Percentiles rank a stretch among this genome's conserved stretches.
These are phyloP conservation scores for Oryzias celebensis DNA, from an alignment of 2,113 vertebrate genomes.

Conservation along the genomic window DNA sequence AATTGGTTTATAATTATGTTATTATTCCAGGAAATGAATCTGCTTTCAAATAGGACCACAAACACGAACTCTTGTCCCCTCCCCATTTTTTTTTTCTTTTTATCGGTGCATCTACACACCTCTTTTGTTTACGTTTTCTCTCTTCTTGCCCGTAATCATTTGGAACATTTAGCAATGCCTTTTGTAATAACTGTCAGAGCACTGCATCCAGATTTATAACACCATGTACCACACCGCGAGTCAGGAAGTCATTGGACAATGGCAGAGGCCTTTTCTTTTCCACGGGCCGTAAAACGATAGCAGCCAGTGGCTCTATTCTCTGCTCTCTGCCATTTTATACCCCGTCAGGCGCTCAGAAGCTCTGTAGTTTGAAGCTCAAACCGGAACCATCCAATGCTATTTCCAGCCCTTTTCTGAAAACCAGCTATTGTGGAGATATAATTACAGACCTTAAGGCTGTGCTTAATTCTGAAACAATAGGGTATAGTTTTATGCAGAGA, in stretches of 20 bases:
- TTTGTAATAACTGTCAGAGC: constrained; percentile 54
- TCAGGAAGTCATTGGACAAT: constrained; percentile 75
- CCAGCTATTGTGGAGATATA: constrained; percentile 78
- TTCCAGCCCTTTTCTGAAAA: constrained; percentile 75
- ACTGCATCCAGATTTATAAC: constrained; percentile 51
- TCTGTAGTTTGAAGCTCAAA: constrained; percentile 73
- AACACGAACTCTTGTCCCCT: constrained; percentile 17
- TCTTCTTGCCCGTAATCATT: constrained; percentile 22
- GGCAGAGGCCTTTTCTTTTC: constrained; percentile 61
- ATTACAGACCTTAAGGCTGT: constrained; percentile 78
- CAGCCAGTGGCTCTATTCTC: constrained; percentile 71
- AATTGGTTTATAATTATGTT: constrained; percentile 57
- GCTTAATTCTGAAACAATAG: constrained; percentile 85
- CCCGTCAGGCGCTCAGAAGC: constrained; percentile 66
- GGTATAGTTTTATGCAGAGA: constrained; percentile 77
- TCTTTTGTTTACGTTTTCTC: constrained; percentile 31
- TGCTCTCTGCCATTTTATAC: constrained; percentile 73
- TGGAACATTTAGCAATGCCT: constrained; percentile 26
- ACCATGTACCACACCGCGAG: constrained; percentile 56
- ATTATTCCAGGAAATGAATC: constrained; percentile 57
- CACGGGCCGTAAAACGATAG: constrained; percentile 67
- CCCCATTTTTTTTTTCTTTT: constrained; percentile 9
- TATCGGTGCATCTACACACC: constrained; percentile 15
- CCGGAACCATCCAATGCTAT: constrained; percentile 79
- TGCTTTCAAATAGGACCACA: constrained; percentile 13